Evolutionary conservation across 1,140 invertebrate species (phyloP).

Genomic region (Zaprionus capensis): DNA sequence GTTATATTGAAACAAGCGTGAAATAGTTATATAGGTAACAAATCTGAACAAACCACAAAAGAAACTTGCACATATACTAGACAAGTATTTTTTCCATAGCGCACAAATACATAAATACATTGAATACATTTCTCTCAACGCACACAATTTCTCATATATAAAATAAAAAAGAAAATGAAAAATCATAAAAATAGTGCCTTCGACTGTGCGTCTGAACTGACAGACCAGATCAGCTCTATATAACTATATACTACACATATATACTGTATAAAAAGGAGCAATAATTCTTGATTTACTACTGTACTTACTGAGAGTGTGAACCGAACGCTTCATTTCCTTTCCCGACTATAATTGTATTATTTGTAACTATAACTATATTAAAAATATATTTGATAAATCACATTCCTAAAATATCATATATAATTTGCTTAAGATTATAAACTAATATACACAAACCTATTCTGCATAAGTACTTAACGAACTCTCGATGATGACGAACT

Average conservation of each 20-base stretch:
- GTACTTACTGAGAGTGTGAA: constrained; percentile 29
- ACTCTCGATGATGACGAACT: constrained; percentile 46
- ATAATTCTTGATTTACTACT: constrained; percentile 23
- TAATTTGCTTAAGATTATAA: constrained; percentile 36
- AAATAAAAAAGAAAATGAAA: not conserved
- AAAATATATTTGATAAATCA: constrained; percentile 40
- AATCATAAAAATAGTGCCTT: constrained; percentile 72
- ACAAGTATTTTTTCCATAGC: constrained; percentile 17
- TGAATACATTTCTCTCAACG: constrained; percentile 22
- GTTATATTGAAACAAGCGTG: constrained; percentile 61
- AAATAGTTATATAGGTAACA: constrained; percentile 48
- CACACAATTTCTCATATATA: constrained; percentile 27
- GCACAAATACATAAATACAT: constrained; percentile 34
- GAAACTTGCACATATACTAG: constrained; percentile 10
- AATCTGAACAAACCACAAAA: constrained; percentile 35
- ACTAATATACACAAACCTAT: constrained; percentile 42
- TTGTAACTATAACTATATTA: constrained; percentile 20
- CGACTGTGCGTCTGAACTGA: constrained; percentile 49
- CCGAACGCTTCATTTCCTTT: constrained; percentile 22
- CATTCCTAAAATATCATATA: constrained; percentile 56
- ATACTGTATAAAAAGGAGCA: constrained; percentile 14
- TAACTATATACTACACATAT: constrained; percentile 12
- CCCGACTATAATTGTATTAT: constrained; percentile 45
- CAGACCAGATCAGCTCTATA: constrained; percentile 35
- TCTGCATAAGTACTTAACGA: constrained; percentile 65